phyloP scores from a whole-genome alignment of 2,797 vertebrate genomes.

The Poeciliopsis presidionis region DNA sequence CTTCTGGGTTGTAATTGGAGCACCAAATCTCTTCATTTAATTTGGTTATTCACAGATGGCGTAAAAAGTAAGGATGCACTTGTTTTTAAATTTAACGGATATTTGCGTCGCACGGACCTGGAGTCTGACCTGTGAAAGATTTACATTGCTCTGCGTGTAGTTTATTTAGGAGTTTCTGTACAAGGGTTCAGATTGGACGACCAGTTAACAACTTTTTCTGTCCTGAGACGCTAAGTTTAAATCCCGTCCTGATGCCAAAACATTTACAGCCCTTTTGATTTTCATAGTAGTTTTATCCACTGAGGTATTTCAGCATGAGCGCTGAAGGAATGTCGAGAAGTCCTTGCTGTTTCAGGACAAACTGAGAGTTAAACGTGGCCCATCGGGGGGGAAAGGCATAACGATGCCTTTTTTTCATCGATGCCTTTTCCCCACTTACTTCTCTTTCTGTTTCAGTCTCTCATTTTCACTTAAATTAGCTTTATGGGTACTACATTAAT shows the following conservation, averaged over 20 bases:
- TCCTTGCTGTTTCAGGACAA: constrained; percentile 33
- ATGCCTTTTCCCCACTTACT: constrained; percentile 7
- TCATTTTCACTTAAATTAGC: constrained; percentile 23
- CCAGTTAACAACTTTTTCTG: constrained; percentile 55
- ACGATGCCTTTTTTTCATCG: constrained; percentile 4
- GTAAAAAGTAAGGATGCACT: not conserved
- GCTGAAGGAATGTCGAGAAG: constrained; percentile 62
- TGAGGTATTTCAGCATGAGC: constrained; percentile 56
- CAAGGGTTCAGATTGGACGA: constrained; percentile 11
- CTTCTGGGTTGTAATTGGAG: not conserved
- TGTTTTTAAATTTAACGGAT: not conserved
- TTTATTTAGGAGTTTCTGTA: constrained; percentile 1
- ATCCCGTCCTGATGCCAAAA: constrained; percentile 69
- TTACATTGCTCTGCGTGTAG: not conserved
- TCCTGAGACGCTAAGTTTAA: constrained; percentile 53
- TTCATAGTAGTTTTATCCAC: constrained; percentile 65
- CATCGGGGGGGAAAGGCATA: too few species aligned
- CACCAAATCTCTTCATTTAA: not conserved
- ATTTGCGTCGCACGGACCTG: not conserved
- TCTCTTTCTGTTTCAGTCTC: constrained; percentile 14
- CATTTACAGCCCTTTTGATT: constrained; percentile 69
- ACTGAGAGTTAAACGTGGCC: too few species aligned
- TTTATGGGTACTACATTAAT: constrained; percentile 17
- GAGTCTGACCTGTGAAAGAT: not conserved
- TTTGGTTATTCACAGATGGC: not conserved